Conservation (phyloP, 2,888 invertebrate genomes). For the Pachliopta kotzebuea region DNA sequence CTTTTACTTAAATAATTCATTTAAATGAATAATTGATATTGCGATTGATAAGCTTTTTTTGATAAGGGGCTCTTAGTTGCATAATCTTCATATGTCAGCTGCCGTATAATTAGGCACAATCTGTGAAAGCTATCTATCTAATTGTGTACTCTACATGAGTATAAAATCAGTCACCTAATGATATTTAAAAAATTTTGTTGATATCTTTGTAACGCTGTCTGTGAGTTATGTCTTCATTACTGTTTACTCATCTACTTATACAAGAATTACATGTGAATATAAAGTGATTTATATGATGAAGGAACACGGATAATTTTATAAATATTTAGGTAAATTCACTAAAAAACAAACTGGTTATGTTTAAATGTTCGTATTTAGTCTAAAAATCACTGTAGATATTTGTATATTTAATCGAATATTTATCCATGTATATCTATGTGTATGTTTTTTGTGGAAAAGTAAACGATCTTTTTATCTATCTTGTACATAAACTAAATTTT, state of each 20-base stretch:
- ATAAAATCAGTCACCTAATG: slow-evolving; percentile 40
- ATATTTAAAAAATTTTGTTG: slow-evolving; percentile 26
- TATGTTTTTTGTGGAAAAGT: too few species aligned
- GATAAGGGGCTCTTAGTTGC: slow-evolving; percentile 25
- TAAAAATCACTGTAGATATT: too few species aligned
- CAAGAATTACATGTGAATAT: not conserved
- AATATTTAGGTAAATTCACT: not conserved
- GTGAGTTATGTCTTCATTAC: not conserved
- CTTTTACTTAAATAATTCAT: slow-evolving; percentile 60
- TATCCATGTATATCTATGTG: too few species aligned
- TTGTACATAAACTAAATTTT: not conserved
- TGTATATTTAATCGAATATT: too few species aligned
- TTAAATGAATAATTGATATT: slow-evolving; percentile 40
- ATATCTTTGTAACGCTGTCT: slow-evolving; percentile 16
- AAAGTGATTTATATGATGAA: too few species aligned
- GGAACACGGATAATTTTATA: not conserved
- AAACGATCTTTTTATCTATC: too few species aligned
- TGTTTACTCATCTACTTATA: not conserved
- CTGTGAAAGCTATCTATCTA: slow-evolving; percentile 40
- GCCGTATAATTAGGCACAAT: slow-evolving; percentile 34
- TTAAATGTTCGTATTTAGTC: too few species aligned
- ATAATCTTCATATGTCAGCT: slow-evolving; percentile 22
- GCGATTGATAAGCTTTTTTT: slow-evolving; percentile 41
- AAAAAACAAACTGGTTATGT: too few species aligned
- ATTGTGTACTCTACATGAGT: slow-evolving; percentile 39